Conservation (phyloP, 2,797 vertebrate genomes). For the Pteropus rufus region DNA sequence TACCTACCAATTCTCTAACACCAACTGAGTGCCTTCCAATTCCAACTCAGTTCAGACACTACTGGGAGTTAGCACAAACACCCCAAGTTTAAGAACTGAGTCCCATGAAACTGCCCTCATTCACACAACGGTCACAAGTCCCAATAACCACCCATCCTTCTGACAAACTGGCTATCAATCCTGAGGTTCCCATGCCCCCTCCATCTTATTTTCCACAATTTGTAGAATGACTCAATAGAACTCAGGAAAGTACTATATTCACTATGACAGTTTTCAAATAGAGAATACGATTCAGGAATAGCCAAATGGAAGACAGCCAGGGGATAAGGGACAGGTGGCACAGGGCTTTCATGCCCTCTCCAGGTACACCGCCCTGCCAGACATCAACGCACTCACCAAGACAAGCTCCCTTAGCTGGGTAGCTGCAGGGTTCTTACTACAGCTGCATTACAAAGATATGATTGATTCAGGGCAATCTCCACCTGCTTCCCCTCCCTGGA, state of each 20-base stretch:
- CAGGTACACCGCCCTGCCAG: accelerated
- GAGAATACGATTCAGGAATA: not conserved
- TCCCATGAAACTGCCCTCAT: not conserved
- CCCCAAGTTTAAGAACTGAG: not conserved
- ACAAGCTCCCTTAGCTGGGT: not conserved
- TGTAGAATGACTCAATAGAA: not conserved
- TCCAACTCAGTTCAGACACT: not conserved
- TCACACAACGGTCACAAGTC: not conserved
- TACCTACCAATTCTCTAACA: not conserved
- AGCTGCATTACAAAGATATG: not conserved
- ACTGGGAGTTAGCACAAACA: not conserved
- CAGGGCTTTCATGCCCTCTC: accelerated
- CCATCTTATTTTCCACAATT: not conserved
- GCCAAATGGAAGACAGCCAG: not conserved
- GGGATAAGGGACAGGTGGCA: not conserved
- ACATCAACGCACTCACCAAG: not conserved
- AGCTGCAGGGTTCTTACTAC: not conserved
- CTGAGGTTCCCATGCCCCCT: not conserved
- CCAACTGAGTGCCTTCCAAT: not conserved
- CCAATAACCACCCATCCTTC: not conserved
- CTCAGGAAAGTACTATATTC: not conserved
- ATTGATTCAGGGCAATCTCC: not conserved
- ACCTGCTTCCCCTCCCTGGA: not conserved
- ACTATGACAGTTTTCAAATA: not conserved
- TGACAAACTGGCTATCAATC: not conserved